Base-by-base conservation (phyloP, 1,140 invertebrate species). In the Agrypnia vestita region DNA sequence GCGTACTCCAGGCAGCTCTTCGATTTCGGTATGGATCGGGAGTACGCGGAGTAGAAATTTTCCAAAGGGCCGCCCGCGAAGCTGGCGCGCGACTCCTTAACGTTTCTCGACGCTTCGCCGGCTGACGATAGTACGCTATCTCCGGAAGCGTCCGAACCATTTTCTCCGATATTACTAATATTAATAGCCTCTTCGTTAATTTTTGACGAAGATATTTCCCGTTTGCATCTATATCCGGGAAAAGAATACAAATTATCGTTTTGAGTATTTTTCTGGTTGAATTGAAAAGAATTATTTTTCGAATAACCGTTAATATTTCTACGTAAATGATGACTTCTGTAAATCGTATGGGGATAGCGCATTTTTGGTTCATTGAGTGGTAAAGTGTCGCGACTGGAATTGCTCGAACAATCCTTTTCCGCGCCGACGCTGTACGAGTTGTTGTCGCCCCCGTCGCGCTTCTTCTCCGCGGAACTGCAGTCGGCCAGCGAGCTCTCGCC, bases 1-100 rank as follows among this genome's bases (percentile, higher is more conserved):
- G 56, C 8, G n/a, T 79, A 73, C 21, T 76, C 78, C 11, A 75
- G 47, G 56, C 74, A 83, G 56, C 82, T 83, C 55, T 51, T 56
- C 1, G 79, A 83, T 44, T 83, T 83, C 4, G 75, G 78, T 17
- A 79, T 21, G 9, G 53, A 51, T 19, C n/a, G 49, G 17, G 75
- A 64, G 12, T 46, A 62, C 10, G 25, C 3, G 8, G 61, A 25
- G 25, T 73, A 80, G 46, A 69, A 71, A 44, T 53, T 71, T 72
- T 80, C 76, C 51, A 72, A 49, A 49, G 78, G 46, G 10, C 44
- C 53, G 53, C 25, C 44, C 17, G 71, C 7, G 35, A 53, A 17
- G 21, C 13, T 44, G 61, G 10, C 35, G 8, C 61, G 25, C 8
- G 61, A 35, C 7, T 35, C 61, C 61, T 13, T 43, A 43, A 64